A percentile compares a stretch with the other conserved stretches of the same genome.
phyloP scores from a whole-genome alignment of 2,797 vertebrate species.

The Lutjanus argentimaculatus region DNA sequence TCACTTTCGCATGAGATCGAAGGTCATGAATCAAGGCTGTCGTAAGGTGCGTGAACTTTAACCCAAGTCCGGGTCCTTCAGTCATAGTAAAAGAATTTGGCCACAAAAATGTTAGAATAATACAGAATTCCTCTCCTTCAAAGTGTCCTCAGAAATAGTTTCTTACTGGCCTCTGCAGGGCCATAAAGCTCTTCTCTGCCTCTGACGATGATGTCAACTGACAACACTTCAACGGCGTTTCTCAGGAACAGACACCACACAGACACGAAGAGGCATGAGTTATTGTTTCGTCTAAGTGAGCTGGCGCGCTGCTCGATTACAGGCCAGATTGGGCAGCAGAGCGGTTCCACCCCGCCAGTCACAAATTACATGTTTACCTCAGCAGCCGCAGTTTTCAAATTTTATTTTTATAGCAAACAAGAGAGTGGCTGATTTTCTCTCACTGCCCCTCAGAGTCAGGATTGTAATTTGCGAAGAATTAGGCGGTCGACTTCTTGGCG shows the following conservation, averaged over 20 bases:
- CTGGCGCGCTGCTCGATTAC: conserved; percentile 70
- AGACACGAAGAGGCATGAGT: conserved; percentile 51
- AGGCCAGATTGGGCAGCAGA: conserved; percentile 66
- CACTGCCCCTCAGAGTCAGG: conserved; percentile 56
- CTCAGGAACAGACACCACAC: conserved; percentile 58
- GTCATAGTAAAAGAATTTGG: conserved; percentile 14
- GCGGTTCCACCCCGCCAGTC: conserved; percentile 69
- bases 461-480: conserved; percentile 80
- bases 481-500: conserved; percentile 62
- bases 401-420: conserved; percentile 75
- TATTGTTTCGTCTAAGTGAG: conserved; percentile 47
- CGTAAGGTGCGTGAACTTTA: conserved; percentile 72
- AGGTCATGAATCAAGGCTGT: conserved; percentile 40
- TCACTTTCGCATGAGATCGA: conserved; percentile 3
- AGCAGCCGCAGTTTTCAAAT: conserved; percentile 54
- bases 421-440: conserved; percentile 64
- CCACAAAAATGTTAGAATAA: conserved; percentile 14
- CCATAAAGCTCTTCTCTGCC: conserved; percentile 33
- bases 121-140: neutral
- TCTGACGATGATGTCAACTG: conserved; percentile 28
- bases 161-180: conserved; percentile 14
- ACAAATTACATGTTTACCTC: conserved; percentile 83
- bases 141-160: conserved; percentile 21
- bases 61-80: conserved; percentile 30
- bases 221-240: conserved; percentile 33